Evolutionary conservation across 1,140 invertebrate genomes (phyloP).

Genomic region (Ctenoplectra terminalis): DNA sequence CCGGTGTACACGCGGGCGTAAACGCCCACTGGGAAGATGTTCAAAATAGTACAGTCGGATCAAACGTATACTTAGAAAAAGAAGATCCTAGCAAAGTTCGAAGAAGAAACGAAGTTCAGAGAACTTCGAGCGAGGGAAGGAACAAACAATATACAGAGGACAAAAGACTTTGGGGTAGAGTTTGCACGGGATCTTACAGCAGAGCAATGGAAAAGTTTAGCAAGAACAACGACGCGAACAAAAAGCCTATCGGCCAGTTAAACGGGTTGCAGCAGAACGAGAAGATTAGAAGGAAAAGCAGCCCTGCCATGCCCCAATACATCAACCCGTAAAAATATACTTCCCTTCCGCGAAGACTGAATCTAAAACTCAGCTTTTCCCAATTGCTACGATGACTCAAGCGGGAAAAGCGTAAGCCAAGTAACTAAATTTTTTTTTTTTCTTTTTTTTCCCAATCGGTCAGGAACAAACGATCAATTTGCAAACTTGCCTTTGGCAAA

Average conservation of each 20-base stretch:
- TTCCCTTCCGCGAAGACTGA: slow-evolving; percentile 28
- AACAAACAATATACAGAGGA: slow-evolving; percentile 63
- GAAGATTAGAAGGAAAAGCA: slow-evolving; percentile 78
- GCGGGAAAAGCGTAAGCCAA: neutral
- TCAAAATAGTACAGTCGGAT: slow-evolving; percentile 55
- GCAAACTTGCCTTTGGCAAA: neutral
- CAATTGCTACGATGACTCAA: slow-evolving; percentile 22
- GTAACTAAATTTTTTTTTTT: neutral
- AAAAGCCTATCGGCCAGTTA: slow-evolving; percentile 61
- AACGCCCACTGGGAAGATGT: slow-evolving; percentile 78
- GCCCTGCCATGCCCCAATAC: slow-evolving; percentile 75
- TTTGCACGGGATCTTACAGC: slow-evolving; percentile 83
- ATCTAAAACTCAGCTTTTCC: slow-evolving; percentile 6
- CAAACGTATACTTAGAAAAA: slow-evolving; percentile 68
- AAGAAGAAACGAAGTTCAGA: slow-evolving; percentile 54
- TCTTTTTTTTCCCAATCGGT: neutral
- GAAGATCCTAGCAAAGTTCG: slow-evolving; percentile 58
- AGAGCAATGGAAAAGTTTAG: slow-evolving; percentile 83
- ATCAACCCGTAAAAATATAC: slow-evolving; percentile 64
- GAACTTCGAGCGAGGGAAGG: slow-evolving; percentile 59
- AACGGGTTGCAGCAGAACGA: slow-evolving; percentile 64
- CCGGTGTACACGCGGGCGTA: slow-evolving; percentile 71
- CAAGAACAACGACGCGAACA: slow-evolving; percentile 64
- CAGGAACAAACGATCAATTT: slow-evolving; percentile 16
- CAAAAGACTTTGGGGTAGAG: slow-evolving; percentile 78